Evolutionary conservation across 1,140 invertebrate genomes (phyloP).

Genomic region (Drosophila virilis): DNA sequence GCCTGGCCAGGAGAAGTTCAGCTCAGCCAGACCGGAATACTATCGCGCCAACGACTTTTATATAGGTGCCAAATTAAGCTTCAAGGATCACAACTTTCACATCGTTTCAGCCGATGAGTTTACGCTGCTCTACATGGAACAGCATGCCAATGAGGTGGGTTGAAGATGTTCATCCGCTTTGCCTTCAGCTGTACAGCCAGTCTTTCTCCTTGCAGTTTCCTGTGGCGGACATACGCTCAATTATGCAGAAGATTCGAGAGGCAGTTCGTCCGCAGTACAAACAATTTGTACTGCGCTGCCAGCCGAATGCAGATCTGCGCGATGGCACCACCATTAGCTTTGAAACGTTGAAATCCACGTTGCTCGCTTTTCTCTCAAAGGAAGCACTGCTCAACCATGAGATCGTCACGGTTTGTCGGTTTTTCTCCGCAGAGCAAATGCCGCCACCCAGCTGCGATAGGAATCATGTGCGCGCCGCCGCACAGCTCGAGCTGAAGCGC

Average conservation of each 20-base stretch:
- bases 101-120: conserved; percentile 94
- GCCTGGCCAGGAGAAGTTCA: conserved; percentile 89
- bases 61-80: conserved; percentile 90
- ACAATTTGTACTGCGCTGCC: conserved; percentile 89
- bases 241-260: conserved; percentile 89
- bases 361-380: conserved; percentile 86
- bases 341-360: conserved; percentile 86
- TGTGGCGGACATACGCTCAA: conserved; percentile 88
- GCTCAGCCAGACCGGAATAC: conserved; percentile 88
- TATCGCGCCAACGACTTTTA: conserved; percentile 92
- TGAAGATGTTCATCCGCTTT: too few species aligned
- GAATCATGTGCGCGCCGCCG: conserved; percentile 85
- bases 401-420: conserved; percentile 89
- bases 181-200: background rate
- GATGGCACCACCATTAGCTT: conserved; percentile 75
- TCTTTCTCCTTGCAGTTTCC: conserved; percentile 86
- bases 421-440: conserved; percentile 86
- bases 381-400: conserved; percentile 91
- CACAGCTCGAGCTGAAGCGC: conserved; percentile 89
- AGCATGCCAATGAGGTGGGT: conserved; percentile 89
- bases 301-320: conserved; percentile 84
- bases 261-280: conserved; percentile 88
- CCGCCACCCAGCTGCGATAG: conserved; percentile 84
- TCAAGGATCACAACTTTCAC: conserved; percentile 91
- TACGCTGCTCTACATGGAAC: conserved; percentile 94